A percentile compares a stretch with the other conserved stretches of the same genome.
These are phyloP conservation scores for Timema podura DNA, from an alignment of 2,888 invertebrate genomes.

Conservation along the genomic window DNA sequence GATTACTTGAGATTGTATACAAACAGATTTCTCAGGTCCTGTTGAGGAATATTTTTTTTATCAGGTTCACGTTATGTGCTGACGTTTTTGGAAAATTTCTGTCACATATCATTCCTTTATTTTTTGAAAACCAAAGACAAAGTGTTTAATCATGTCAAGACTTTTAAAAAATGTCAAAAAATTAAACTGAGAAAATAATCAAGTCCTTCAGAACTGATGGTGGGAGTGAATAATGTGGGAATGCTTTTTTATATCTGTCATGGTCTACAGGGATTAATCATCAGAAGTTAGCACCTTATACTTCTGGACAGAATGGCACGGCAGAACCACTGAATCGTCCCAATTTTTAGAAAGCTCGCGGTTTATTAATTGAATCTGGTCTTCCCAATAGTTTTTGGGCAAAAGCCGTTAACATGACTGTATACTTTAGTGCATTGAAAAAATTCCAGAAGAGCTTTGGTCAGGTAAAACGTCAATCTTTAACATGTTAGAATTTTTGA, in stretches of 20 bases:
- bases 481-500: background rate
- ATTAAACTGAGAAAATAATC: background rate
- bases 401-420: slow-evolving; percentile 1
- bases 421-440: background rate
- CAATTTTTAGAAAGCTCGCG: background rate
- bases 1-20: background rate
- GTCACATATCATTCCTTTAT: background rate
- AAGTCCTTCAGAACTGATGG: background rate
- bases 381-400: background rate
- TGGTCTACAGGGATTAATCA: background rate
- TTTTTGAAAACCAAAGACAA: background rate
- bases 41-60: background rate
- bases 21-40: background rate
- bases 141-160: background rate
- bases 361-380: background rate
- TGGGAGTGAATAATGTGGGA: background rate
- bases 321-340: background rate
- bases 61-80: background rate
- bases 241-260: background rate
- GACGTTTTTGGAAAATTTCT: background rate
- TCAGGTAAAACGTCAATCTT: background rate
- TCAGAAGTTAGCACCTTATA: background rate
- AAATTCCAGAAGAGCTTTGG: background rate
- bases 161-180: background rate
- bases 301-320: background rate